These are phyloP conservation scores for Neodiprion lecontei DNA, from an alignment of 1,140 invertebrate genomes.

Conservation along the genomic window DNA sequence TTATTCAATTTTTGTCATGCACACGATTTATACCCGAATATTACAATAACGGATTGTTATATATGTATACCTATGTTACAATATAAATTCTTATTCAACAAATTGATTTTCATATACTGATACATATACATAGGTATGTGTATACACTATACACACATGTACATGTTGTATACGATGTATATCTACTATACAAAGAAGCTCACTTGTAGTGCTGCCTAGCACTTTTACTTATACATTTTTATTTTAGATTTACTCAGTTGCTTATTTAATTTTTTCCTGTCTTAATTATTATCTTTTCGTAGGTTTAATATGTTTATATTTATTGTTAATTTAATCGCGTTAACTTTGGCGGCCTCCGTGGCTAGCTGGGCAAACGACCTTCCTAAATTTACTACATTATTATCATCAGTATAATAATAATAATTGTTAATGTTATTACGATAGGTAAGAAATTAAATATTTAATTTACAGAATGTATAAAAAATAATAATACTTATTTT, in stretches of 20 bases:
- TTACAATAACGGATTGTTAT: neutral
- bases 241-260: neutral
- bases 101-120: neutral
- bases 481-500: slow-evolving; percentile 44
- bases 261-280: neutral
- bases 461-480: slow-evolving; percentile 37
- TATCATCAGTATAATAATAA: neutral
- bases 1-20: neutral
- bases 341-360: slow-evolving; percentile 17
- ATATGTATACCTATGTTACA: neutral
- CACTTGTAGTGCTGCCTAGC: slow-evolving; percentile 22
- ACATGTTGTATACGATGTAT: slow-evolving; percentile 14
- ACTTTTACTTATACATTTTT: slow-evolving; percentile 3
- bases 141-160: neutral
- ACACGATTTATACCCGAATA: neutral
- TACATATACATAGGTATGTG: no score
- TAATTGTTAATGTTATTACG: neutral
- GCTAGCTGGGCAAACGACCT: slow-evolving; percentile 10
- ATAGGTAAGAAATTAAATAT: slow-evolving; percentile 18
- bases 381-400: neutral
- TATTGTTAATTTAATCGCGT: neutral
- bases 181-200: slow-evolving; percentile 45
- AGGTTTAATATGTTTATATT: neutral
- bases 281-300: neutral
- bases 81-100: neutral